Conservation (phyloP, 2,888 invertebrate species). For the Neoitamus cyanurus region DNA sequence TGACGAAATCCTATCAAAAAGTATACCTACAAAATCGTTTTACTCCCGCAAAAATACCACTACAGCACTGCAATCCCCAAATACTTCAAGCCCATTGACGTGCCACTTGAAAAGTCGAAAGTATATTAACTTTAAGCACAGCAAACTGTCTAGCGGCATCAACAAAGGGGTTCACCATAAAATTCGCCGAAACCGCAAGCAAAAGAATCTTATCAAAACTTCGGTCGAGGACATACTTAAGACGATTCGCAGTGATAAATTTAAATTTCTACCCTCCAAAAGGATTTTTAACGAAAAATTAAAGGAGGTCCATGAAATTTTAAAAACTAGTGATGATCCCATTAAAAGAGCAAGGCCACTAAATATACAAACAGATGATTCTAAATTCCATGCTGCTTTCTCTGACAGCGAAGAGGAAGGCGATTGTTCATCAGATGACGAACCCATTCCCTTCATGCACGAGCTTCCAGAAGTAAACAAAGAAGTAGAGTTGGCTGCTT, state of each 20-base stretch:
- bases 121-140: neutral
- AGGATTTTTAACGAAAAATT: slow-evolving; percentile 60
- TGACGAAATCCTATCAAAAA: too few relatives aligned
- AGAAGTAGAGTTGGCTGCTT: neutral
- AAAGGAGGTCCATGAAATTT: slow-evolving; percentile 59
- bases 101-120: neutral
- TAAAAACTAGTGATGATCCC: slow-evolving; percentile 61
- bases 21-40: slow-evolving; percentile 58
- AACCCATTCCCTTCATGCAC: neutral
- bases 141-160: slow-evolving; percentile 28
- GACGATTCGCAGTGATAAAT: slow-evolving; percentile 60
- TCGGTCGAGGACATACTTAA: slow-evolving; percentile 59
- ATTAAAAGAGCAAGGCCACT: slow-evolving; percentile 63
- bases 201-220: neutral
- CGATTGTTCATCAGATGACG: neutral
- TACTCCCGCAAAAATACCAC: slow-evolving; percentile 54
- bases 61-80: neutral
- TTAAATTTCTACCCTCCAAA: slow-evolving; percentile 58
- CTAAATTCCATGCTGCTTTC: neutral
- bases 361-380: slow-evolving; percentile 38
- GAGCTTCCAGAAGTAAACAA: neutral
- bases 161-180: slow-evolving; percentile 63
- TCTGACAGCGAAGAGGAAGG: slow-evolving; percentile 46
- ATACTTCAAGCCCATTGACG: neutral
- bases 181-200: slow-evolving; percentile 55